Evolutionary conservation across 2,113 vertebrate genomes (phyloP).

Genomic region (Ellobius talpinus): DNA sequence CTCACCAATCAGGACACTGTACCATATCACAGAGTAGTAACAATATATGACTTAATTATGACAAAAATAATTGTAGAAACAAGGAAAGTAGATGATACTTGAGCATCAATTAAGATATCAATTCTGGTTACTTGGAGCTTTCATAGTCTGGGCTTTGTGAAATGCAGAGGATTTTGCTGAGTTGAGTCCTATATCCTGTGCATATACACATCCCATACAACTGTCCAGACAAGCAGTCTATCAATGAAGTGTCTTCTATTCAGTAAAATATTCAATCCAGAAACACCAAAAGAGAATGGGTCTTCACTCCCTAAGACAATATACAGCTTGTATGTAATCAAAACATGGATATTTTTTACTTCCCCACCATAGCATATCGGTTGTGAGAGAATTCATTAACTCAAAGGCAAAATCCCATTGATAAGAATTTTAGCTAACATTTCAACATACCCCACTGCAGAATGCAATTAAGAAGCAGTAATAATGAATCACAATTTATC

Average conservation of each 20-base stretch:
- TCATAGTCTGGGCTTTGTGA: neutral
- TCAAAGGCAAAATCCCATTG: constrained; percentile 72
- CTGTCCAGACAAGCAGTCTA: neutral
- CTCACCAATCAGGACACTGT: neutral
- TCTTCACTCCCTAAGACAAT: constrained; percentile 13
- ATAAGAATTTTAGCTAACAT: constrained; percentile 79
- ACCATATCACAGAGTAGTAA: neutral
- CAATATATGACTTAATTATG: neutral
- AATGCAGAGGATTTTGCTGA: neutral
- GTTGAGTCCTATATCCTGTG: neutral
- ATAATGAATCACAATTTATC: constrained; percentile 84
- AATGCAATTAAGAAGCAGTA: constrained; percentile 83
- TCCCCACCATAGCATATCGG: constrained; percentile 47
- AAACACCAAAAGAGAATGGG: constrained; percentile 27
- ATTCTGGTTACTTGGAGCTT: neutral
- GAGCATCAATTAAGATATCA: neutral
- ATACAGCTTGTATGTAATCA: neutral
- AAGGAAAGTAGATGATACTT: neutral
- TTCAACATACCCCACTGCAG: constrained; percentile 76
- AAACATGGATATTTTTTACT: neutral
- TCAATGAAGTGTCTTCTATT: constrained; percentile 4
- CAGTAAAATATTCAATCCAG: neutral
- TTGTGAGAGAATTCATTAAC: constrained; percentile 62
- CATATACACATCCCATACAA: neutral
- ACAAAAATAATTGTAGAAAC: neutral